Base-by-base conservation (phyloP, 2,113 vertebrate genomes). In the Coracopsis vasa region DNA sequence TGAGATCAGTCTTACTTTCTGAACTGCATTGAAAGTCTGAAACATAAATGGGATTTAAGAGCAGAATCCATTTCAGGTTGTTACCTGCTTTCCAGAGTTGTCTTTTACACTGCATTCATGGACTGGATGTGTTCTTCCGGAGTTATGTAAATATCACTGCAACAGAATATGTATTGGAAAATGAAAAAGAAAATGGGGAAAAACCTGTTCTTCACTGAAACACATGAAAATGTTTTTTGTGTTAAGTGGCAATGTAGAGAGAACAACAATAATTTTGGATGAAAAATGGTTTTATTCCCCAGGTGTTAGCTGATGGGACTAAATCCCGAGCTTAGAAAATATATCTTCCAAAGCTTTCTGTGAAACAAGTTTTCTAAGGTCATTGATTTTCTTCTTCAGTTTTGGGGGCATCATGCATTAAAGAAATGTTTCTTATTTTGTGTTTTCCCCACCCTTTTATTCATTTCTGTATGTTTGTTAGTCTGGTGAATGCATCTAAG, bases 51-150 rank as follows among this genome's bases (percentile, higher is more conserved):
- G 72, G 11, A 31, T 64, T 89, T 72, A 28, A 56, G 25, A 50
- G 21, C 15, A 72, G 58, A 56, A 51, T 54, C 41, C 3, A 6
- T 62, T 41, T 41, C 25, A 10, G 19, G 37, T 24, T 61, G 28
- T 28, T 66, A 16, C 24, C 9, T 54, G 31, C 24, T 66, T 45
- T 54, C 58, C 54, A 33, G 15, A 41, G 48, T 25, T 74, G 47
- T 56, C 14, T 67, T 79, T 67, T 45, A 69, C 0, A 1, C 51
- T 19, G 6, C 1, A 2, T 42, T 60, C 18, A 0, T 10, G n/a
- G 66, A 20, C 27, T 17, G 14, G 21, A 10, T 51, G 23, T 25
- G 12, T 78, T 58, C 28, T 61, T 83, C 35, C 39, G 35, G 50
- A 44, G 21, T 44, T 24, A 53, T 6, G 5, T 44, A 65, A 60